A percentile compares a stretch with the other conserved stretches of the same genome.
phyloP scores from a whole-genome alignment of 1,140 invertebrate species.

The Eulimnadia texana region DNA sequence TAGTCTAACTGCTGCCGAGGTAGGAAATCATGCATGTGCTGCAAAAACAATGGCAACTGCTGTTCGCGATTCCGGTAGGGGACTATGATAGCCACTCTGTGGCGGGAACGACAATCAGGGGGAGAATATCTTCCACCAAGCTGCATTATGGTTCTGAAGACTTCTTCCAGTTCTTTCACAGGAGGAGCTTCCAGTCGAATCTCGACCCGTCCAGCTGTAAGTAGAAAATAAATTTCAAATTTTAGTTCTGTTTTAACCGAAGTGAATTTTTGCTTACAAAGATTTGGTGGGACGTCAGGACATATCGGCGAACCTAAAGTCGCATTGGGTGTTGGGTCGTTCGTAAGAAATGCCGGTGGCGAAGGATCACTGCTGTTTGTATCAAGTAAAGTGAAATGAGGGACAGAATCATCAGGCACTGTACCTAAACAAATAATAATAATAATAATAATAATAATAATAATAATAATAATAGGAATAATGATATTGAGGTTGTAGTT shows the following conservation, averaged over 20 bases:
- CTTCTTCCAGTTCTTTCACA: constrained; percentile 29
- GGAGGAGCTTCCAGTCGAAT: constrained; percentile 29
- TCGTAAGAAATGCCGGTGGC: too few relatives aligned
- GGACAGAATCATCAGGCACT: too few relatives aligned
- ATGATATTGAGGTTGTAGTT: too few relatives aligned
- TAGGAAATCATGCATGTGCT: constrained; percentile 80
- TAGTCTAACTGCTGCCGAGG: constrained; percentile 83
- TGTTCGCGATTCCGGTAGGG: constrained; percentile 71
- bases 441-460: too few relatives aligned
- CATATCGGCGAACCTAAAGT: neutral
- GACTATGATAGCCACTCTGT: constrained; percentile 74
- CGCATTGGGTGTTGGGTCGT: too few relatives aligned
- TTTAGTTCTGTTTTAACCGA: neutral
- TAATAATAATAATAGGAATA: too few relatives aligned
- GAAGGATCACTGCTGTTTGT: too few relatives aligned
- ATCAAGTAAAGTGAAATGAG: too few relatives aligned
- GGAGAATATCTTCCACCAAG: constrained; percentile 64
- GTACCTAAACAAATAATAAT: too few relatives aligned
- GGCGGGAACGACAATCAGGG: constrained; percentile 49
- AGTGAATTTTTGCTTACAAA: neutral
- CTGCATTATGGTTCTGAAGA: constrained; percentile 30
- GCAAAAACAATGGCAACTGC: constrained; percentile 67
- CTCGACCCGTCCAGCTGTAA: constrained; percentile 31
- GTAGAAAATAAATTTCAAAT: neutral
- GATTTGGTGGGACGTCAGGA: constrained; percentile 3